These are phyloP conservation scores for Formicarius rufipectus DNA, from an alignment of 2,113 vertebrate species.

Conservation along the genomic window DNA sequence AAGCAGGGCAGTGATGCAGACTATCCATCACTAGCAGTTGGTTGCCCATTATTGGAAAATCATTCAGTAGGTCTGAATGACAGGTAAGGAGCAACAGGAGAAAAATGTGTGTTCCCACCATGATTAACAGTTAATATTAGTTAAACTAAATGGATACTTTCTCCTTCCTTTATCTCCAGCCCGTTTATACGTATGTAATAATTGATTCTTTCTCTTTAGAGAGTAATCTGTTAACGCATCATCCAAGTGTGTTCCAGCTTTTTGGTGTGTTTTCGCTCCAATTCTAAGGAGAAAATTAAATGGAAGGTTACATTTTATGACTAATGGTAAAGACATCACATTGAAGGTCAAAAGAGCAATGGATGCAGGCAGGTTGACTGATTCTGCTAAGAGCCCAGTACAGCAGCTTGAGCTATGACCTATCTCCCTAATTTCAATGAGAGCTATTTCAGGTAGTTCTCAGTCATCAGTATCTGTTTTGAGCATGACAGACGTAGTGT, in stretches of 20 bases:
- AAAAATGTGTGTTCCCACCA: not conserved
- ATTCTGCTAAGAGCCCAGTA: not conserved
- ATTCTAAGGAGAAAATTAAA: not conserved
- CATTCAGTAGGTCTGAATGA: not conserved
- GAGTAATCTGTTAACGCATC: not conserved
- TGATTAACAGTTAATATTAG: not conserved
- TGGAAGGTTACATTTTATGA: not conserved
- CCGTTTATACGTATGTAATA: not conserved
- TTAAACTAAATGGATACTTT: not conserved
- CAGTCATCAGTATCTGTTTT: not conserved
- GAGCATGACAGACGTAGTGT: not conserved
- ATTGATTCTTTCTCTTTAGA: not conserved
- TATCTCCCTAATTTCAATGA: not conserved
- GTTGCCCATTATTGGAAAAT: not conserved
- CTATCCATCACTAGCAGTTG: not conserved
- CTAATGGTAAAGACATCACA: not conserved
- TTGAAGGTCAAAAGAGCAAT: not conserved
- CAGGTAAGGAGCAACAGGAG: not conserved
- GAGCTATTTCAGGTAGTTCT: not conserved
- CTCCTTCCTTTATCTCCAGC: not conserved
- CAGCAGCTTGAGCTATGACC: not conserved
- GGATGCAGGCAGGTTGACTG: not conserved
- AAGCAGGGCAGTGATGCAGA: not conserved
- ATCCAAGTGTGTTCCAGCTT: not conserved
- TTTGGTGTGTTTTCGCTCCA: not conserved